These are phyloP conservation scores for Caenorhabditis macrosperma DNA, from an alignment of 2,888 invertebrate species.

Conservation along the genomic window DNA sequence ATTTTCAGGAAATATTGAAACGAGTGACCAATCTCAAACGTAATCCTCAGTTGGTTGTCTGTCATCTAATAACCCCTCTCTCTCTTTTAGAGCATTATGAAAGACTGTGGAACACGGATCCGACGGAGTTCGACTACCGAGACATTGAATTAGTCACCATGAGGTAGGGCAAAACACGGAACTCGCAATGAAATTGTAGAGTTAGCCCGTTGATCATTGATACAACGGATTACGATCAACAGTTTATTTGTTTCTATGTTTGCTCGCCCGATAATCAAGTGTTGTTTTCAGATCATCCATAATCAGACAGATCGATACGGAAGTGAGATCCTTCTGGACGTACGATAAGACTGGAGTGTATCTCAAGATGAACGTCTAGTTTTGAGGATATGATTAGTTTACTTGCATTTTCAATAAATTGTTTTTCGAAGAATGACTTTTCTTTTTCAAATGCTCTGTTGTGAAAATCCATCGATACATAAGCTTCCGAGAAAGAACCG, in stretches of 20 bases:
- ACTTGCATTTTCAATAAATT: not conserved
- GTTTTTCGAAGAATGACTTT: not conserved
- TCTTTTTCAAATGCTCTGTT: too few species aligned
- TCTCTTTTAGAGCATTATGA: conserved; percentile 17
- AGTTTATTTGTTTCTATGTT: conserved; percentile 1
- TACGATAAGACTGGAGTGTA: conserved; percentile 36
- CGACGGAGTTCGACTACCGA: conserved; percentile 17
- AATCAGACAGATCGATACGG: conserved; percentile 41
- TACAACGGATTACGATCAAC: conserved; percentile 6
- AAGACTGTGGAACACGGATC: conserved; percentile 23
- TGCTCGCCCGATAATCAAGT: conserved; percentile 1
- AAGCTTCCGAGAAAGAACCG: too few species aligned
- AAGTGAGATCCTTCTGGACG: conserved; percentile 49
- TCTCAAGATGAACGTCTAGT: conserved; percentile 20
- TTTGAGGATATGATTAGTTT: too few species aligned
- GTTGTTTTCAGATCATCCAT: conserved; percentile 36
- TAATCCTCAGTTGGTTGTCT: conserved; percentile 24
- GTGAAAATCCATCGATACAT: too few species aligned
- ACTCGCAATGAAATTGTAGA: not conserved
- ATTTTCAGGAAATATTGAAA: conserved; percentile 25
- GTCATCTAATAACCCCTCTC: too few species aligned
- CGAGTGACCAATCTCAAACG: not conserved
- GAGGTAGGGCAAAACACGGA: conserved; percentile 10
- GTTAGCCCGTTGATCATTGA: not conserved
- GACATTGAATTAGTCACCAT: conserved; percentile 13